Base-by-base conservation (phyloP, 2,888 invertebrate genomes). In the Synanthedon myopaeformis region DNA sequence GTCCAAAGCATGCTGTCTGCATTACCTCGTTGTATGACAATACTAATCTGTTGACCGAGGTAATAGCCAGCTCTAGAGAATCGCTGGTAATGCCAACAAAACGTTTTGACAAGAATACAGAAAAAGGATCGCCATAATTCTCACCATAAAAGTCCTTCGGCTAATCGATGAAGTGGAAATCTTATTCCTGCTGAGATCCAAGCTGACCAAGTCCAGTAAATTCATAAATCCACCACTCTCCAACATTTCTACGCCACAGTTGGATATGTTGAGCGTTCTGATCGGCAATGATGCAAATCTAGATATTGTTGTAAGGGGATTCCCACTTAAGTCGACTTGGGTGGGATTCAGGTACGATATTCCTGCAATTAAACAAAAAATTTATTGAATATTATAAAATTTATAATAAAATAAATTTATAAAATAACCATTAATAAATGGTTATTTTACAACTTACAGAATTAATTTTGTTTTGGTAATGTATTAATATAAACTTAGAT, bases 141-240 rank as follows among this genome's bases (percentile, higher is more conserved):
- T 76, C 74, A 92, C 94, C 77, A 88, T 77, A 62, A 94, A 93
- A 0, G 89, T 83, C 42, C 89, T 74, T 0, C 90, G 90, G 23
- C 64, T 69, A 3, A 94, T 64, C 0, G 73, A 66, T 0, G 86
- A 70, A 0, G 86, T 88, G 0, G 84, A 82, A 10, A 94, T 76
- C 49, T 88, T 78, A 63, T 94, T 94, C 51, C 88, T 67, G 54
- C 92, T 92, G 59, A 94, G 72, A 72, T 93, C 91, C 51, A 94
- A 68, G n/a, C 79, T 82, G 0, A 76, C 78, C 57, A 94, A 74
- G 35, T 89, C 82, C 12, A 78, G 76, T 5, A 76, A 76, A 59
- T 90, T 82, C 53, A 78, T 74, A 65, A 94, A 94, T 5, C 90
- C 89, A 0, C 70, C 79, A 4, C 86, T 68, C 1, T 87, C 89